Conservation (phyloP, 2,888 invertebrate genomes). For the Himalopsyche japonica region DNA sequence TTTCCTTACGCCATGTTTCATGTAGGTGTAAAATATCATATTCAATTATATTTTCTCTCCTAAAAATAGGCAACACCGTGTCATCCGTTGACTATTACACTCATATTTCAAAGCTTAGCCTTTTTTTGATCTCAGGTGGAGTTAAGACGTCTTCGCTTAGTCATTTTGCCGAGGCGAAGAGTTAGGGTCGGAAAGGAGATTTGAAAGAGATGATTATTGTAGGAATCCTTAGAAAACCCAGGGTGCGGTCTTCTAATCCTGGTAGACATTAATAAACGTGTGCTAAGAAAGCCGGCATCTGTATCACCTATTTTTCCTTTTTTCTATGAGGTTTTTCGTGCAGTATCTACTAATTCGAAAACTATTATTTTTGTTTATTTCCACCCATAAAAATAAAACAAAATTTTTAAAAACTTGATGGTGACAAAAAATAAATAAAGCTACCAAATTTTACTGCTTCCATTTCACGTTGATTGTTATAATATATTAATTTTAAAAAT, state of each 20-base stretch:
- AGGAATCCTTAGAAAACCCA: background rate
- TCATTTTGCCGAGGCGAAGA: conserved; percentile 6
- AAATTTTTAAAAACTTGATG: too few relatives aligned
- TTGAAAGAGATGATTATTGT: background rate
- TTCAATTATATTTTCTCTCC: background rate
- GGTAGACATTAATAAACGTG: conserved; percentile 39
- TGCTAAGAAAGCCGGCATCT: conserved; percentile 5
- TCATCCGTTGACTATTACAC: conserved; percentile 4
- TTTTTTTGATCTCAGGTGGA: conserved; percentile 17
- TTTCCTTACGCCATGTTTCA: too few relatives aligned
- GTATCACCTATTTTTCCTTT: background rate
- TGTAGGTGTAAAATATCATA: background rate
- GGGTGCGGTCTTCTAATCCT: conserved; percentile 22
- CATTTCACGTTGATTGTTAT: too few relatives aligned
- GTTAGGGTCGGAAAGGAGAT: background rate
- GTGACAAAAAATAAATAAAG: too few relatives aligned
- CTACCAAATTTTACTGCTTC: too few relatives aligned
- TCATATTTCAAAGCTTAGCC: conserved; percentile 14
- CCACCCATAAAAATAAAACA: too few relatives aligned
- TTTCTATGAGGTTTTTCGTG: background rate
- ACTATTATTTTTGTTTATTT: too few relatives aligned
- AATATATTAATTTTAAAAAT: too few relatives aligned
- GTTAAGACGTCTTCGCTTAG: conserved; percentile 11
- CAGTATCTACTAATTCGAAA: too few relatives aligned
- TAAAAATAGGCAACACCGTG: background rate